Evolutionary conservation across 2,888 invertebrate species (phyloP), one percentile per base, ranked within the genome.

Genomic region (Micropterix aruncella): DNA sequence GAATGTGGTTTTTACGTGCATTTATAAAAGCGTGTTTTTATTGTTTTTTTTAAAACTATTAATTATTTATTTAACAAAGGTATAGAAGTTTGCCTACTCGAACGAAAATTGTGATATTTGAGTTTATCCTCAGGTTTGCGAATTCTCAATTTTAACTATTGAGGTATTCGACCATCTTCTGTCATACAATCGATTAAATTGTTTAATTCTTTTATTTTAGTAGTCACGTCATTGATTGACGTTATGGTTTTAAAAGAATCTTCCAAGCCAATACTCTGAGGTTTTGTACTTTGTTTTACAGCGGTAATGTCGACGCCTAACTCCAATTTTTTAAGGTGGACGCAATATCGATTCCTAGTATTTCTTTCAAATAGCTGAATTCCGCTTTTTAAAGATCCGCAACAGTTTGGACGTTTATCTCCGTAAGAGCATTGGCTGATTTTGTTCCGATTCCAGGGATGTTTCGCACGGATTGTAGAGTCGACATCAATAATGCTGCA

Each of bases 401-500:
- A 1, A 89, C 75, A 38, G 77, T 75, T 41, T 68, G 66, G 44
- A 90, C 76, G 45, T 79, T 79, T 42, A 81, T 70, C 51, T 75
- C 74, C 45, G 75, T 63, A 17, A 89, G 66, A 44, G 79, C 61
- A 56, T 79, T 77, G 48, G 74, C 69, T 2, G 81, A 83, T 56
- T 80, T 80, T 44, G 75, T 71, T 4, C 90, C 90, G 53, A 90
- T 80, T 39, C 88, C 87, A 46, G 84, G 85, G 55, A 88, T 79
- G 49, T 71, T 68, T 37, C 75, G 70, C 27, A 85, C 65, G 53
- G 71, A 67, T 38, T 68, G 65, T 48, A 88, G 65, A 18, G 75
- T 74, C 1, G 75, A 70, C 69, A 90, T 74, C 52, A 89, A 75
- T 48, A 70, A 69, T 43, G 72, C 61, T 5, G 77, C 79, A 55